Evolutionary conservation across 1,140 invertebrate species (phyloP), one percentile per base, ranked within the genome.

Genomic region (Pseudomyrmex cubaensis): DNA sequence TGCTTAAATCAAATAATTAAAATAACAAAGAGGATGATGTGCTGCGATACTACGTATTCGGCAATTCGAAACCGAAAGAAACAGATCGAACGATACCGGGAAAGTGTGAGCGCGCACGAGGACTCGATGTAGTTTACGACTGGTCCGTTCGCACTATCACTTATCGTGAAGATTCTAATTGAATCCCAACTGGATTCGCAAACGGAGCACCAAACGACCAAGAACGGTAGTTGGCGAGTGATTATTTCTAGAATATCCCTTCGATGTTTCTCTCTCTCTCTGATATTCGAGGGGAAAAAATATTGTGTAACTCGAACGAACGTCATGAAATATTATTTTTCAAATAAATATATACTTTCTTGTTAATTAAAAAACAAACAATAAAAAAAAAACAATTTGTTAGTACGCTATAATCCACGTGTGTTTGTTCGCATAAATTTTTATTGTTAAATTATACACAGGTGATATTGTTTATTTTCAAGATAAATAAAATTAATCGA

Each of bases 81-180:
- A 62, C 52, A 74, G 50, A 82, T 63, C 8, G 25, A 9, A 62
- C n/a, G 64, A 59, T 78, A 59, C 44, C 56, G 54, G 8, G 25
- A 75, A 82, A 75, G 78, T 75, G 25, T 22, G 75, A 82, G 17
- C 22, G 72, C 48, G 63, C n/a, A 61, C 56, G 56, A 52, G 54
- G 2, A 73, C 48, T 52, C 9, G 56, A 61, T 54, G 48, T 61
- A 80, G 25, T 35, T 35, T 35, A 46, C 17, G 48, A 15, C 25
- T 78, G 59, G 25, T n/a, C n/a, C 10, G 57, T 48, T 77, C 52
- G 20, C 52, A 2, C 57, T 70, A 13, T 85, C 82, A 87, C 64
- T 88, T 88, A 88, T 46, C 87, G 56, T 67, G 75, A 35, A 20
- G 77, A 85, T 85, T 87, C 85, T 88, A 88, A 88, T 88, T 88